Evolutionary conservation across 2,113 vertebrate species (phyloP).

Genomic region (Empidonax alnorum): DNA sequence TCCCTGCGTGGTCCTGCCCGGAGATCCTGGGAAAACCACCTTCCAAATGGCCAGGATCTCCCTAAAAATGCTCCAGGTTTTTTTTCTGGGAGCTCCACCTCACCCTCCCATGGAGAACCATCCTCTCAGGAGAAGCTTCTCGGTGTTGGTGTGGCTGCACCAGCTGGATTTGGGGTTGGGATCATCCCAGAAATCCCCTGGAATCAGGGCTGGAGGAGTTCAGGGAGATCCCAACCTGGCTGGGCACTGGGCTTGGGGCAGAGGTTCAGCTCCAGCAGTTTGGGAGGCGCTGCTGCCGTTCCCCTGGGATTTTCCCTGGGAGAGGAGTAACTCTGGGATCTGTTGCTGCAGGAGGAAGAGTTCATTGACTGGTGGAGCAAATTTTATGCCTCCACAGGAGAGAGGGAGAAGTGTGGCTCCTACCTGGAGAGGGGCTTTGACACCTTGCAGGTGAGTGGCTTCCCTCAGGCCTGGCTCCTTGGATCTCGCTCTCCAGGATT

Average conservation of each 20-base stretch:
- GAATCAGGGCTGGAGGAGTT: neutral
- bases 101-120: neutral
- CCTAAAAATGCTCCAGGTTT: neutral
- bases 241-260: too few relatives aligned
- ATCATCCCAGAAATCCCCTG: neutral
- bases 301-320: fast-evolving
- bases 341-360: conserved; percentile 84
- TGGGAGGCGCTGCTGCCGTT: neutral
- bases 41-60: neutral
- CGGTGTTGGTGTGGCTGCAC: neutral
- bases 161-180: neutral
- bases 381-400: conserved; percentile 90
- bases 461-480: fast-evolving
- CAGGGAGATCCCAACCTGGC: neutral
- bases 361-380: conserved; percentile 99
- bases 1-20: neutral
- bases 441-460: conserved; percentile 83
- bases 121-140: neutral
- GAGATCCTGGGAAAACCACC: neutral
- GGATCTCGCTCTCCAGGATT: fast-evolving
- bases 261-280: too few relatives aligned
- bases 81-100: neutral
- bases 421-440: conserved; percentile 93
- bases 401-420: conserved; percentile 87
- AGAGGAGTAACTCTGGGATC: neutral